Base-by-base conservation (phyloP, 2,113 vertebrate species). In the Channa maculata region DNA sequence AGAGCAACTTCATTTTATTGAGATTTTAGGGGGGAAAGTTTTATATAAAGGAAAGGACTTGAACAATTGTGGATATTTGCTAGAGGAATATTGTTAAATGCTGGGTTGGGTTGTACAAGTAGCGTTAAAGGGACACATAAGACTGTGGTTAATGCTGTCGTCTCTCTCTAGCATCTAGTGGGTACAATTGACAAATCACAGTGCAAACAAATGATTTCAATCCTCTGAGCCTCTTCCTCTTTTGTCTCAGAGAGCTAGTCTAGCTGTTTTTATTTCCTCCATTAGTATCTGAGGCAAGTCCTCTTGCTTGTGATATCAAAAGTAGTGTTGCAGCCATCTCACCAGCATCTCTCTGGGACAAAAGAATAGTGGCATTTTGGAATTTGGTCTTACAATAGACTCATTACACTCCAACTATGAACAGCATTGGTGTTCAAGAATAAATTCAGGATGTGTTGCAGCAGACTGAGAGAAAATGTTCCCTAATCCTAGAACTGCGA, bases 1-100 rank as follows among this genome's bases (percentile, higher is more conserved):
- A 91, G 85, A 89, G 83, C 79, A 83, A 89, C 74, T 92, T 92
- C 92, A 91, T 92, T 93, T 92, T 93, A 88, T 89, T 90, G 90
- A 91, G 87, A 93, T 93, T 91, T 86, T 90, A 92, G 89, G 76
- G 85, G 82, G 34, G 37, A 77, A 79, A 82, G 78, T 89, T 92
- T 88, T 90, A 89, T 91, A 91, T 89, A 73, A 86, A 89, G 74
- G 79, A 84, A 74, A 81, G 84, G 71, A 77, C 33, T 80, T 76
- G 71, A 91, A 83, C 67, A 86, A 82, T 73, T 38, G 62, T 77
- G 86, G 84, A 62, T 75, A 68, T 83, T 83, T 83, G 65, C 52
- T 51, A 43, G 65, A 65, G 59, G 59, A 52, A 33, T 46, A 41
- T 24, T 24, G 75, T 86, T 52, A 87, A 73, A 61, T 37, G 45